Percentiles rank a stretch among this genome's conserved stretches.
Conservation (phyloP, 2,888 invertebrate genomes). For the Diplolepis rosae region DNA sequence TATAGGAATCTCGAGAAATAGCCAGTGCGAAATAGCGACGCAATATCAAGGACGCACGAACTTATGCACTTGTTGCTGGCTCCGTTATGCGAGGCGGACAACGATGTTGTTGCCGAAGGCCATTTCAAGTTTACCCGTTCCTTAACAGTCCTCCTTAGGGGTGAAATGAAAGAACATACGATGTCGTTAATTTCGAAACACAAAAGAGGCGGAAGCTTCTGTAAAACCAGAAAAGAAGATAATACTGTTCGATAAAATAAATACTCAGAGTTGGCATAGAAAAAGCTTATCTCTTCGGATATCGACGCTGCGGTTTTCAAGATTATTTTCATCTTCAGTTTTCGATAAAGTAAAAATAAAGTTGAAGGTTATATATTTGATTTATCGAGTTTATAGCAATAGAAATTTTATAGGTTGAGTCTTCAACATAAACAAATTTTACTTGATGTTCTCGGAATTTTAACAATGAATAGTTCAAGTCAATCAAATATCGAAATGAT, state of each 20-base stretch:
- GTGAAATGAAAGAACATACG: constrained; percentile 25
- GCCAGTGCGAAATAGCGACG: constrained; percentile 23
- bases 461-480: background rate
- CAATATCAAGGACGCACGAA: constrained; percentile 37
- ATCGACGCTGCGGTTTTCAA: constrained; percentile 3
- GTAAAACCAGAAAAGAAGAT: constrained; percentile 16
- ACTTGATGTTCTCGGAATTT: background rate
- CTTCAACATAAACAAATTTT: background rate
- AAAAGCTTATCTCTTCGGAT: constrained; percentile 5
- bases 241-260: constrained; percentile 9
- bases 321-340: background rate
- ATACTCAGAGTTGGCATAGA: background rate
- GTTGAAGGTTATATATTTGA: background rate
- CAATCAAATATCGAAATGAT: background rate
- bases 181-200: constrained; percentile 20
- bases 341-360: background rate
- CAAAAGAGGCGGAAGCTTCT: constrained; percentile 19
- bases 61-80: constrained; percentile 55
- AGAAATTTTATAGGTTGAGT: background rate
- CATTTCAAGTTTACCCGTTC: constrained; percentile 9
- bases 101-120: constrained; percentile 6
- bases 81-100: background rate
- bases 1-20: constrained; percentile 28
- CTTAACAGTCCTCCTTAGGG: constrained; percentile 7
- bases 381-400: background rate